phyloP scores from a whole-genome alignment of 2,888 invertebrate genomes.

The Neoitamus cyanurus region DNA sequence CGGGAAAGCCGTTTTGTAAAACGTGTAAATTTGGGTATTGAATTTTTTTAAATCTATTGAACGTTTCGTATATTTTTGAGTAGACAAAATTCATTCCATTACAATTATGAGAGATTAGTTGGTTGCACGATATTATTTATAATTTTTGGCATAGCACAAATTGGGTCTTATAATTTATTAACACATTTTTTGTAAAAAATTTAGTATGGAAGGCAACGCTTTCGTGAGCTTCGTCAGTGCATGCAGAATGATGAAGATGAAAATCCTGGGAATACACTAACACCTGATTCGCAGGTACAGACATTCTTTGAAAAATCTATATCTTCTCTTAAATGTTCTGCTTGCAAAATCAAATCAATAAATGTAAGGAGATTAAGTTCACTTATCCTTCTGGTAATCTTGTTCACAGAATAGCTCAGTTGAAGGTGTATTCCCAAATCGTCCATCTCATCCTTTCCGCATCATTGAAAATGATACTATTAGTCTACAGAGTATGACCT shows the following conservation, averaged over 20 bases:
- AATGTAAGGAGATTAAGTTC: neutral
- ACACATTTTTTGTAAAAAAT: conserved; percentile 28
- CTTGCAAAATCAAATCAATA: neutral
- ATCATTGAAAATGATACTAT: conserved; percentile 89
- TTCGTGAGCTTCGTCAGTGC: conserved; percentile 85
- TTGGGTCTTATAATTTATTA: neutral
- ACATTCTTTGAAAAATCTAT: neutral
- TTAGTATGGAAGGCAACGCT: conserved; percentile 75
- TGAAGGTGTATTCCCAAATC: conserved; percentile 79
- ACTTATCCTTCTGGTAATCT: neutral
- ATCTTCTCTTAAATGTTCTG: neutral
- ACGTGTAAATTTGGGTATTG: neutral
- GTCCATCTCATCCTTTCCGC: conserved; percentile 81
- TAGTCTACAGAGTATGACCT: conserved; percentile 89
- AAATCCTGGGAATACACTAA: conserved; percentile 73
- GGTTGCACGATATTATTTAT: neutral
- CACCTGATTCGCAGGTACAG: conserved; percentile 78
- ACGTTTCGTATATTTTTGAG: neutral
- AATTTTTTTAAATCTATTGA: neutral
- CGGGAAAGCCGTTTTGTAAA: neutral
- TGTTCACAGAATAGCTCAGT: conserved; percentile 70
- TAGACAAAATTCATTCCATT: neutral
- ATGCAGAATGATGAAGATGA: conserved; percentile 91
- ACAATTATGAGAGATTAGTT: neutral
- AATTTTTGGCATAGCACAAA: neutral